Conservation (phyloP, 2,113 vertebrate genomes). For the Odobenus rosmarus region DNA sequence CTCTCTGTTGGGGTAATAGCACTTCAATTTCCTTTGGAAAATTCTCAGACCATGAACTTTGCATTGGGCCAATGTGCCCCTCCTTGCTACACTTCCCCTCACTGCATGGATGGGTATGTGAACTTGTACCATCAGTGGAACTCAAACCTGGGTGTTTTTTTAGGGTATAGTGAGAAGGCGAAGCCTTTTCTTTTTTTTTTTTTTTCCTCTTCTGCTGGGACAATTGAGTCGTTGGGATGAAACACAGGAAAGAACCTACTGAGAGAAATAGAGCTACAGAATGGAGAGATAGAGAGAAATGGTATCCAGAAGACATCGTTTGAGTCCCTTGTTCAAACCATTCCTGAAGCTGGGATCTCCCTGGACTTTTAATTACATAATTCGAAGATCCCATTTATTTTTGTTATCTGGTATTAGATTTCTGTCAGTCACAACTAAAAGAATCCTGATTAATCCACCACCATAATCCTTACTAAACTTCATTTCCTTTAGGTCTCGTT, state of each 20-base stretch:
- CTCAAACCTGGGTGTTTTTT: not conserved
- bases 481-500: constrained; percentile 27
- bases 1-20: not conserved
- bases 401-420: constrained; percentile 34
- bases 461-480: not conserved
- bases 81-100: not conserved
- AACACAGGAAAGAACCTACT: not conserved
- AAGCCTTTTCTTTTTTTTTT: constrained; percentile 26
- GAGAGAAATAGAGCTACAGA: constrained; percentile 47
- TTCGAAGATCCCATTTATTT: constrained; percentile 21
- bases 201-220: not conserved
- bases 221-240: not conserved
- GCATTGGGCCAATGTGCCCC: not conserved
- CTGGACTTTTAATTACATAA: constrained; percentile 32
- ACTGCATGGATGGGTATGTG: not conserved
- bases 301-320: not conserved
- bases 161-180: constrained; percentile 25
- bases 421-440: not conserved
- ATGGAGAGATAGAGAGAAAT: not conserved
- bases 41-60: constrained; percentile 23
- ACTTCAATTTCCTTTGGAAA: constrained; percentile 46
- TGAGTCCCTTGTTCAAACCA: constrained; percentile 7
- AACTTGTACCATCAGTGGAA: not conserved
- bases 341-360: constrained; percentile 18
- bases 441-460: not conserved